Evolutionary conservation across 2,113 vertebrate species (phyloP).

Genomic region (Tenrec ecaudatus): DNA sequence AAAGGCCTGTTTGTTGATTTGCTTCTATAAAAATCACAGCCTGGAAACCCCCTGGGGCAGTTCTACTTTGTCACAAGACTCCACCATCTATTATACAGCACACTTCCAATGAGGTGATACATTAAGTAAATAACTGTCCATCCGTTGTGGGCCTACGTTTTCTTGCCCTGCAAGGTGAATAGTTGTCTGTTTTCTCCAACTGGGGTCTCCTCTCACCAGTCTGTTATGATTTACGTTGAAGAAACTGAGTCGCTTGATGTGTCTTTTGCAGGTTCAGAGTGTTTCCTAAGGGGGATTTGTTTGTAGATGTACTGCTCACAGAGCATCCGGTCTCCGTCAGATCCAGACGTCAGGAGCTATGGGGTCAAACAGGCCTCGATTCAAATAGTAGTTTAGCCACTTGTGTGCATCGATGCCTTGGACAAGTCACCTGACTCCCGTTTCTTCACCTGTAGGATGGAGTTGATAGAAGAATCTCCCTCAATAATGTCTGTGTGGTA

Average conservation of each 20-base stretch:
- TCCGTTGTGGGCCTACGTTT: not conserved
- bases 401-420: not conserved
- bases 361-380: not conserved
- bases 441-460: conserved; percentile 8
- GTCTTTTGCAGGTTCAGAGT: not conserved
- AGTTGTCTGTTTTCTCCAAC: not conserved
- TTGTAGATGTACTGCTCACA: not conserved
- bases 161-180: not conserved
- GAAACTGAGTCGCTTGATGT: not conserved
- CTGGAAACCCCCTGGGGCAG: not conserved
- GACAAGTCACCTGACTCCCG: not conserved
- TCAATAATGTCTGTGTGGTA: not conserved
- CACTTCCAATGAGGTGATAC: not conserved
- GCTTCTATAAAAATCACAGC: not conserved
- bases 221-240: not conserved
- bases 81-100: not conserved
- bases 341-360: not conserved
- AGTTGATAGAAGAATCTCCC: not conserved
- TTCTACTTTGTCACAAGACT: not conserved
- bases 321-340: not conserved
- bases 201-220: not conserved
- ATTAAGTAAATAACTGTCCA: not conserved
- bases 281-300: not conserved
- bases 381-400: not conserved
- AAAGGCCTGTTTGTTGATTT: not conserved